phyloP scores from a whole-genome alignment of 2,113 vertebrate species.

The Galeopterus variegatus region DNA sequence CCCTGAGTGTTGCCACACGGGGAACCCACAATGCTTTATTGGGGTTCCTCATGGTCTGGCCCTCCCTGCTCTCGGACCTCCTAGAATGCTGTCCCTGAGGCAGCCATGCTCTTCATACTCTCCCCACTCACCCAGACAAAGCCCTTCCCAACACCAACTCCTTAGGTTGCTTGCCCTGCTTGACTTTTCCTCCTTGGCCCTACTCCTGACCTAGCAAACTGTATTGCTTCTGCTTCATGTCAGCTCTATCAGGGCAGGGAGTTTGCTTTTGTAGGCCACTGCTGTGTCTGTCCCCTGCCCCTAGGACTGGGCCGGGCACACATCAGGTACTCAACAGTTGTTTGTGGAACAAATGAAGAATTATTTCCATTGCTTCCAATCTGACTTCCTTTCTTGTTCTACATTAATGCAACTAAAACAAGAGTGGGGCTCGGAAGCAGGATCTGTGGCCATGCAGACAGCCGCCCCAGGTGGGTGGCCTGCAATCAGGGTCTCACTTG shows the following conservation, averaged over 20 bases:
- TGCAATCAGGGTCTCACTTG: neutral
- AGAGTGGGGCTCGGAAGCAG: neutral
- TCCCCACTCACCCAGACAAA: neutral
- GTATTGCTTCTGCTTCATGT: neutral
- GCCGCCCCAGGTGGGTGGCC: neutral
- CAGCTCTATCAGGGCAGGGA: neutral
- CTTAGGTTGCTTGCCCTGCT: accelerated
- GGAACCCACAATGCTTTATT: neutral
- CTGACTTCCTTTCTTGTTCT: neutral
- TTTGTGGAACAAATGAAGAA: neutral
- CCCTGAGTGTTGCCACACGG: neutral
- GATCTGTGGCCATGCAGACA: neutral
- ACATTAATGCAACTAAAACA: neutral
- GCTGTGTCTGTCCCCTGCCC: no score
- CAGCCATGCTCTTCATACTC: neutral
- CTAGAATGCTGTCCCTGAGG: neutral
- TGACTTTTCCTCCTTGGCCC: neutral
- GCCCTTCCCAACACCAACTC: neutral
- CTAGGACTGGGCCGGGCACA: neutral
- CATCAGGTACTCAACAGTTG: no score
- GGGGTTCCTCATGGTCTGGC: neutral
- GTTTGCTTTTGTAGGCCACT: neutral
- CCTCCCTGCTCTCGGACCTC: neutral
- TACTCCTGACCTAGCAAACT: neutral
- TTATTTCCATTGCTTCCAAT: neutral